Percentiles rank a stretch among this genome's conserved stretches.
phyloP scores from a whole-genome alignment of 2,113 vertebrate species.

The Perca flavescens region DNA sequence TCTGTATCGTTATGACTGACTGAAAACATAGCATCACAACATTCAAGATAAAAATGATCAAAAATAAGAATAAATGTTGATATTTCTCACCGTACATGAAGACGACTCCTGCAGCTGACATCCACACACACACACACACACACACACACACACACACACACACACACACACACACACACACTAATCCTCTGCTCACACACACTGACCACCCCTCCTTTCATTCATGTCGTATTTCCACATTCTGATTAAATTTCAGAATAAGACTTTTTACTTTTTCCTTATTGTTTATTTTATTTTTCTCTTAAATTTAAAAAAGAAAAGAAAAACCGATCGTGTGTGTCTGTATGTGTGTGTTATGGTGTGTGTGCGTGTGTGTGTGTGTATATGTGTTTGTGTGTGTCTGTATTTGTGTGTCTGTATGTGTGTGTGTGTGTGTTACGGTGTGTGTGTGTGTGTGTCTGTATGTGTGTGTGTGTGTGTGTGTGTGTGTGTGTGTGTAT shows the following conservation, averaged over 20 bases:
- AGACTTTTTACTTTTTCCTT: too few relatives aligned
- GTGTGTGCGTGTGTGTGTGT: not conserved
- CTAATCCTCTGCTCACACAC: not conserved
- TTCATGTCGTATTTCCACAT: not conserved
- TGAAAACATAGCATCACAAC: not conserved
- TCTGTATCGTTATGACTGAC: not conserved
- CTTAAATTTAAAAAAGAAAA: too few relatives aligned
- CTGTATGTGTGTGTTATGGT: too few relatives aligned
- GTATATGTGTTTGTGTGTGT: too few relatives aligned
- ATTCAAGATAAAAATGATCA: too few relatives aligned
- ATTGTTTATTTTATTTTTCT: too few relatives aligned
- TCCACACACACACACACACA: constrained; percentile 36
- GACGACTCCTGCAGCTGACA: constrained; percentile 54
- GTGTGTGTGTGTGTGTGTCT: constrained; percentile 22
- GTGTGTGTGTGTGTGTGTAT: not conserved
- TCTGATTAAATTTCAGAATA: constrained; percentile 3
- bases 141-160: constrained; percentile 20
- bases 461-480: constrained; percentile 10
- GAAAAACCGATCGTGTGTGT: too few relatives aligned
- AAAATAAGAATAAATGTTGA: not conserved
- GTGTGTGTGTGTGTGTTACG: constrained; percentile 4
- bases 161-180: not conserved
- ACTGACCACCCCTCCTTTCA: constrained; percentile 16
- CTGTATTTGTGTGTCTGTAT: too few relatives aligned
- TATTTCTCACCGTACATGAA: constrained; percentile 71